Percentiles rank a stretch among this genome's conserved stretches.
Conservation (phyloP, 2,797 vertebrate genomes). For the Amphiprion clarkii region DNA sequence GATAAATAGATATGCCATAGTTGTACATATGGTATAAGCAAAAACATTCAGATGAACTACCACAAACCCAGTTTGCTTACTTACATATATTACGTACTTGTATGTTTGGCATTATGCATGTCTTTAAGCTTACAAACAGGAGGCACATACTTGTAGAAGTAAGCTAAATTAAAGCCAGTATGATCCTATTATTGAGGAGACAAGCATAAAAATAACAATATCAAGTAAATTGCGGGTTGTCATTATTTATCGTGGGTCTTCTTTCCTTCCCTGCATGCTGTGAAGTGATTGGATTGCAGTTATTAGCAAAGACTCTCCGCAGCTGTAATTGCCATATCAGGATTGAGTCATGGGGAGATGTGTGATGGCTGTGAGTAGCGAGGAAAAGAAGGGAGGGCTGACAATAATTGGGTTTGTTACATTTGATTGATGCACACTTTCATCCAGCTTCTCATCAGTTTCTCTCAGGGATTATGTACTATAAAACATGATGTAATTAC, state of each 20-base stretch:
- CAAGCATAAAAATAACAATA: constrained; percentile 72
- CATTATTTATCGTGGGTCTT: constrained; percentile 71
- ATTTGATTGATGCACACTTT: constrained; percentile 81
- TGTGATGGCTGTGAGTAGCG: constrained; percentile 69
- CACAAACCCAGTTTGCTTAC: too few species aligned
- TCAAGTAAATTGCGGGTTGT: constrained; percentile 77
- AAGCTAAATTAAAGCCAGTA: constrained; percentile 49
- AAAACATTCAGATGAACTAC: too few species aligned
- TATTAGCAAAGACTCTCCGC: constrained; percentile 79
- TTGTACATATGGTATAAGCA: too few species aligned
- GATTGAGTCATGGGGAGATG: constrained; percentile 75
- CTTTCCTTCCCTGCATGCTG: constrained; percentile 63
- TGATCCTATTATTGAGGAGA: constrained; percentile 58
- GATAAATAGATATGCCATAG: too few species aligned
- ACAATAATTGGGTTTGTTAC: constrained; percentile 83
- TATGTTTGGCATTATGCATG: not conserved
- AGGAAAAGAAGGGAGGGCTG: constrained; percentile 67
- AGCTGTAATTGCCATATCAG: constrained; percentile 81
- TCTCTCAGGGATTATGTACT: constrained; percentile 75
- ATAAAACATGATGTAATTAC: constrained; percentile 84
- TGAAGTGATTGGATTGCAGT: constrained; percentile 80
- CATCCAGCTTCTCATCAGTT: constrained; percentile 76
- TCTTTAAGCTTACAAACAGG: not conserved
- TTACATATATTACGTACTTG: not conserved
- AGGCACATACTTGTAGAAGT: not conserved